Conservation (phyloP, 1,140 invertebrate species). For the Pararge aegeria region DNA sequence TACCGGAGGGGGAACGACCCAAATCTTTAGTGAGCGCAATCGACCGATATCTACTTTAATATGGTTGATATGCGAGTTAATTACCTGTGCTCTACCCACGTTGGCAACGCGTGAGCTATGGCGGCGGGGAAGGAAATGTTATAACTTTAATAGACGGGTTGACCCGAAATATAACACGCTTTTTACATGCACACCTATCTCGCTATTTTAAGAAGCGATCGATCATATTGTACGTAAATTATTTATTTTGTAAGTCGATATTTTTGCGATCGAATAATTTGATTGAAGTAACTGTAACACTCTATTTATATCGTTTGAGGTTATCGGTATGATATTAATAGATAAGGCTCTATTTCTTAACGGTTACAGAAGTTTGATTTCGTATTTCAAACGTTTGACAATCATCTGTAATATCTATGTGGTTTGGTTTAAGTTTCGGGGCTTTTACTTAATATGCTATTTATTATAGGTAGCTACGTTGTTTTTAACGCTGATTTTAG, state of each 20-base stretch:
- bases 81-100: slow-evolving; percentile 47
- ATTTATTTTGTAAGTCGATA: neutral
- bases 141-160: slow-evolving; percentile 16
- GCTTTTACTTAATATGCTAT: neutral
- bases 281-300: neutral
- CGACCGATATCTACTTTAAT: slow-evolving; percentile 57
- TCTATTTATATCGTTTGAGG: neutral
- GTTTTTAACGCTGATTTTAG: too few relatives aligned
- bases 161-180: slow-evolving; percentile 6
- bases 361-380: neutral
- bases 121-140: slow-evolving; percentile 12
- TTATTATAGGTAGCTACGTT: neutral
- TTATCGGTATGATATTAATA: neutral
- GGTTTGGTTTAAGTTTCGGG: too few relatives aligned
- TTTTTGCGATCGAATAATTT: neutral
- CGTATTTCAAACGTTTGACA: too few relatives aligned
- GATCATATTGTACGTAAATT: neutral
- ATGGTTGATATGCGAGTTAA: slow-evolving; percentile 62
- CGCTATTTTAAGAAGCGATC: neutral
- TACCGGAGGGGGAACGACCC: slow-evolving; percentile 62
- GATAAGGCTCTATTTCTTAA: neutral
- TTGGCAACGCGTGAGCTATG: slow-evolving; percentile 25
- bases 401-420: too few relatives aligned
- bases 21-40: slow-evolving; percentile 60
- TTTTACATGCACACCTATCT: neutral